Evolutionary conservation across 1,140 invertebrate species (phyloP).

Genomic region (Vanessa tameamea): DNA sequence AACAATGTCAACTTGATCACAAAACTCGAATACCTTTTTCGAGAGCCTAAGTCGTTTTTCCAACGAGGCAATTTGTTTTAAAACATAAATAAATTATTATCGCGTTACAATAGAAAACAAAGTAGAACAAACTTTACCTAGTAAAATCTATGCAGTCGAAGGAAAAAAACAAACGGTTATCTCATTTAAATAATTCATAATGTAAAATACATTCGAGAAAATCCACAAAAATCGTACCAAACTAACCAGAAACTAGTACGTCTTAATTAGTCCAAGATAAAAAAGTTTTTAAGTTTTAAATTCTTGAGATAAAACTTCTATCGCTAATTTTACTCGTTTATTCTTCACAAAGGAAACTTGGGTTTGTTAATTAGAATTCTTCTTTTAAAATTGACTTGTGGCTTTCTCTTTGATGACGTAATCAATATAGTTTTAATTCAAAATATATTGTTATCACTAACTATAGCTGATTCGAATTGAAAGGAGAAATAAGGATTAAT

Average conservation of each 20-base stretch:
- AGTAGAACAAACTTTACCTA: too few species aligned
- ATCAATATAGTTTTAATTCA: neutral
- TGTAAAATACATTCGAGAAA: neutral
- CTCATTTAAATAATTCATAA: neutral
- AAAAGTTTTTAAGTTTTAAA: conserved; percentile 22
- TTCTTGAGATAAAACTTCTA: conserved; percentile 23
- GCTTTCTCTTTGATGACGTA: neutral
- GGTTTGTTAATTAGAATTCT: conserved; percentile 22
- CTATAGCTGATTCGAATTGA: neutral
- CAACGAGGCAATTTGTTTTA: too few species aligned
- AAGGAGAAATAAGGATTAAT: too few species aligned
- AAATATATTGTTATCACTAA: too few species aligned
- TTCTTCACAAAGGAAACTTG: conserved; percentile 22
- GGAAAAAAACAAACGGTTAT: neutral
- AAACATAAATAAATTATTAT: too few species aligned
- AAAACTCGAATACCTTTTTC: too few species aligned
- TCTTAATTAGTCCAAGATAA: conserved; percentile 26
- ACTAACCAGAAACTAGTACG: conserved; percentile 7
- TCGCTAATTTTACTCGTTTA: conserved; percentile 22
- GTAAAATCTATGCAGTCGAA: neutral
- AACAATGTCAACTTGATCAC: too few species aligned
- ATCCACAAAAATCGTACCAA: conserved; percentile 5
- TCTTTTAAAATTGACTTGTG: neutral
- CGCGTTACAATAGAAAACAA: too few species aligned
- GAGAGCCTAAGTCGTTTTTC: too few species aligned